Base-by-base conservation (phyloP, 2,888 invertebrate genomes). In the Perdita meconis region DNA sequence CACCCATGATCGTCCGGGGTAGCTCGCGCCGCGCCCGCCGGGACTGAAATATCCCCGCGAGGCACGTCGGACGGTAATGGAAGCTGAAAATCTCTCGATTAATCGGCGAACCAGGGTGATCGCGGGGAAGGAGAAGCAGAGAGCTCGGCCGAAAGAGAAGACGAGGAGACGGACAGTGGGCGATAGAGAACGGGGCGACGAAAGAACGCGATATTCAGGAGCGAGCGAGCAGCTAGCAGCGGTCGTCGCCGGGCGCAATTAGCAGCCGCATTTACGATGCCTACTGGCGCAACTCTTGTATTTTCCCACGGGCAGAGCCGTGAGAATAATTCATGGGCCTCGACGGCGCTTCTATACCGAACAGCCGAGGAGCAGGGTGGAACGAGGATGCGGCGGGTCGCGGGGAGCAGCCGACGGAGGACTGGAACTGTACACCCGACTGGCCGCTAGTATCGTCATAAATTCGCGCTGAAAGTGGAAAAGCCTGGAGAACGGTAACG, bases 221-320 rank as follows among this genome's bases (percentile, higher is more conserved):
- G 42, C n/a, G 0, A 1, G 56, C 2, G 55, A n/a, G 50, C 59
- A 44, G 84, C 80, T 65, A 64, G 61, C 53, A 74, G 63, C 64
- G 81, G 79, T 81, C 83, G 85, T 76, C 84, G 83, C 85, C 80
- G 80, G 83, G 86, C 86, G 89, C 89, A 91, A 91, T 91, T 90
- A 91, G 89, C 91, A 89, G 90, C 87, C 87, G 88, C 88, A 90
- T 89, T 90, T 87, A 88, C 88, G 89, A 90, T 90, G 90, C 87
- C 89, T 88, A 89, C 88, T 87, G 90, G 89, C 86, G 89, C 87
- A 87, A 88, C 86, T 87, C 86, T 83, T 84, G 89, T 88, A 89
- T 90, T 91, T 92, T 92, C 91, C 91, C 91, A 92, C 91, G 91
- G 89, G 87, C 90, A 83, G 88, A 88, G 89, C 90, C 91, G 91